Conservation (phyloP, 2,113 vertebrate genomes). For the Crotalus helleri region DNA sequence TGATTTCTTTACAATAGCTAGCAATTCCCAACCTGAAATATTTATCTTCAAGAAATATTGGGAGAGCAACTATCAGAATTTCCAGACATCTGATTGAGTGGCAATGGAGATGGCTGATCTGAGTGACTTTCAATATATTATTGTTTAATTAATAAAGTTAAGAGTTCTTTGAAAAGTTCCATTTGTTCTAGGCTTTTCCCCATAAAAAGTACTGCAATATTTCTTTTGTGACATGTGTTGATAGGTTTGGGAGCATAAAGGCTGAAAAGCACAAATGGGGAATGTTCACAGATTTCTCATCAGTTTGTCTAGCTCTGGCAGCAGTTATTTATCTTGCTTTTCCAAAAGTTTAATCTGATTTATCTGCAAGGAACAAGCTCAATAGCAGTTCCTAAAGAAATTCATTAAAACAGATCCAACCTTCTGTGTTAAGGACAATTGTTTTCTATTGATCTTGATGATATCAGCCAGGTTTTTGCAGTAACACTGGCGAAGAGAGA, state of each 20-base stretch:
- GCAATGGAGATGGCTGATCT: not conserved
- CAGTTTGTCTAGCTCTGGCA: slow-evolving; percentile 8
- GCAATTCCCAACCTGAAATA: not conserved
- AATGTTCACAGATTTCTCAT: slow-evolving; percentile 17
- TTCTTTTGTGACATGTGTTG: slow-evolving; percentile 24
- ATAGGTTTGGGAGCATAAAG: not conserved
- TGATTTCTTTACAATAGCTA: not conserved
- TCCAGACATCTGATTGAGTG: not conserved
- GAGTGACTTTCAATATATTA: not conserved
- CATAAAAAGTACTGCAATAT: slow-evolving; percentile 9
- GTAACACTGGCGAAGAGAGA: slow-evolving; percentile 42
- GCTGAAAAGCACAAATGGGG: slow-evolving; percentile 22
- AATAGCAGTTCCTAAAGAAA: slow-evolving; percentile 51
- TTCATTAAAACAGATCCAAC: slow-evolving; percentile 60
- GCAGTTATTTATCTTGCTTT: slow-evolving; percentile 40
- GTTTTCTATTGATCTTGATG: slow-evolving; percentile 45
- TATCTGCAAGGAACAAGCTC: slow-evolving; percentile 53
- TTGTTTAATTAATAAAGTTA: not conserved
- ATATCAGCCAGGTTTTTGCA: slow-evolving; percentile 60
- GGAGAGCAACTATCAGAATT: not conserved
- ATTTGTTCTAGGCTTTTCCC: slow-evolving; percentile 1
- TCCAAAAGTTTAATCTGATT: slow-evolving; percentile 51
- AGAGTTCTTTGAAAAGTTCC: not conserved
- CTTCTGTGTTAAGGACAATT: slow-evolving; percentile 48
- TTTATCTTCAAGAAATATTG: not conserved